Evolutionary conservation across 2,888 invertebrate genomes (phyloP), one percentile per base, ranked within the genome.

Genomic region (Perithous albicinctus): DNA sequence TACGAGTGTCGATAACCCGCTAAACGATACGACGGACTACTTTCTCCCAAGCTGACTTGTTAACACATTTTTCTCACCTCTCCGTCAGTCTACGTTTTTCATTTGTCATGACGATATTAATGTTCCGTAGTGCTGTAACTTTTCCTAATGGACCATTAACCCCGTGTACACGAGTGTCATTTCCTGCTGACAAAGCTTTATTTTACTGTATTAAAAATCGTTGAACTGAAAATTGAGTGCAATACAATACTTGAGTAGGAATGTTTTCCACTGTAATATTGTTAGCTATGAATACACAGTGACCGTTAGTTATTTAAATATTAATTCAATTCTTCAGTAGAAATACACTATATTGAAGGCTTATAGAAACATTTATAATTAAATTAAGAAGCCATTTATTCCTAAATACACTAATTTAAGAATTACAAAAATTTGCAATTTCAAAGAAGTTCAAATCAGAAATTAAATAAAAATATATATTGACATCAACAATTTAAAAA

Each of bases 31-130:
- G 35, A 67, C 43, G 66, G 59, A 66, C 78, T 48, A 74, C 81
- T 82, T 82, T 82, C 81, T 74, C 81, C 56, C n/a, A 51, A 41
- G 66, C 38, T 29, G 54, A 63, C 35, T 48, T 56, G 38, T 69
- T 69, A 35, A 78, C 56, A 41, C 74, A 35, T 48, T 63, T 70
- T 66, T 66, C n/a, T n/a, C 51, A n/a, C 43, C 23, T 12, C 41
- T 6, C n/a, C 18, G 51, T 61, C 18, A 51, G 12, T 15, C 8
- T n/a, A 15, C 64, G 12, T 56, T 63, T n/a, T 61, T 43, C 41
- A 32, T 66, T 69, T 64, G 51, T 77, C 41, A 48, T 18, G 18
- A 12, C 18, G 41, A 26, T 20, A 20, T 69, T 29, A 72, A 51
- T 15, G 29, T 26, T 69, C 59, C 43, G 48, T 69, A 23, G 23